Evolutionary conservation across 2,113 vertebrate species (phyloP), one percentile per base, ranked within the genome.

Genomic region (Myanophis thanlyinensis): DNA sequence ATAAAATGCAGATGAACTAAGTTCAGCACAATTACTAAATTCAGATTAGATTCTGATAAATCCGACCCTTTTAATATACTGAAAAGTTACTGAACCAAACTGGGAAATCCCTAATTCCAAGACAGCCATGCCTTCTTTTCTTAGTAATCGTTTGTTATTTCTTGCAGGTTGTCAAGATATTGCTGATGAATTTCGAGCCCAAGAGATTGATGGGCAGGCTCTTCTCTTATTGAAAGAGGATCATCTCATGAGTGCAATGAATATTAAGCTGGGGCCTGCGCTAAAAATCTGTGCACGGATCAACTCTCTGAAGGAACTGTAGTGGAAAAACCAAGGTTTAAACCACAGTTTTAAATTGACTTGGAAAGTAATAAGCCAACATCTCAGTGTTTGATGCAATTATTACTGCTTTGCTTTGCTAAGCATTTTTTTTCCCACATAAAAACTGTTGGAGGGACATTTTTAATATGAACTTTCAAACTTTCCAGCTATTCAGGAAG

Each of bases 211-310:
- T 95, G 99, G 99, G 89, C 99, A 99, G 95, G 99, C 99, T 90
- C 98, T 99, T 96, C 98, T 99, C 91, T 98, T 99, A 91, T 97
- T 99, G 92, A 99, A 99, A 80, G 99, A 99, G 96, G 99, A 99
- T 96, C 99, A 99, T 93, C 98, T 99, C 91, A 99, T 99, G 99
- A 99, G 98, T 96, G 98, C 99, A 97, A 99, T 99, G 99, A 99
- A 99, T 97, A 99, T 99, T 96, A 99, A 99, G 97, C 98, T 99
- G 93, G 99, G 99, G 30, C 99, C 99, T 2, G 99, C 99, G 0
- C 97, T 99, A 84, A 99, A 99, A 97, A 99, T 99, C 95, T 99
- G 99, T 90, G 99, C 99, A 94, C 98, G 99, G 94, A 99, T 99
- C 97, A 99, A 99, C 96, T 98, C 98, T 0, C 97, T 99, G 96